Evolutionary conservation across 2,888 invertebrate species (phyloP).

Genomic region (Blastobasis lacticolella): DNA sequence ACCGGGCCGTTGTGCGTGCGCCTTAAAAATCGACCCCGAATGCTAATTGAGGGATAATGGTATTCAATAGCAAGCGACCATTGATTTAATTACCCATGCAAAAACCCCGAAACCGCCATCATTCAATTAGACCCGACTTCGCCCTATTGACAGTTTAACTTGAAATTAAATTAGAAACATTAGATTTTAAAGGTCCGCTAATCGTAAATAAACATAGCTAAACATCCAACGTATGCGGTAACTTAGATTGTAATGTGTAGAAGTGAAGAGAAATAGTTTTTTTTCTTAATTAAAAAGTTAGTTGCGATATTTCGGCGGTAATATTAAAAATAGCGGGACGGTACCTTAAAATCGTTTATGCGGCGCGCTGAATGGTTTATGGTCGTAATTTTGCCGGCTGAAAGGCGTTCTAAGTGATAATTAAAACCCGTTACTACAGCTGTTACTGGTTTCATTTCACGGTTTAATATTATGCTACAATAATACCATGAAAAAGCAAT

Average conservation of each 20-base stretch:
- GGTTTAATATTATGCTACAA: slow-evolving; percentile 47
- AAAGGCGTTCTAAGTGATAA: slow-evolving; percentile 67
- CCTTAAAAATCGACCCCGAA: slow-evolving; percentile 64
- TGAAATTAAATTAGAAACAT: no score
- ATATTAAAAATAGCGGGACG: slow-evolving; percentile 4
- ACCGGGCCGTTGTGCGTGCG: slow-evolving; percentile 32
- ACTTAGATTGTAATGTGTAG: no score
- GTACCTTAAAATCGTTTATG: slow-evolving; percentile 44
- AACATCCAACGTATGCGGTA: no score
- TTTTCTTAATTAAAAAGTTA: background rate
- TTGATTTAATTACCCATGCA: slow-evolving; percentile 48
- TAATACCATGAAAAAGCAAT: slow-evolving; percentile 41
- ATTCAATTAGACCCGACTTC: background rate
- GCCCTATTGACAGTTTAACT: no score
- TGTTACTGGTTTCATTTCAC: slow-evolving; percentile 58
- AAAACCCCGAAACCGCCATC: slow-evolving; percentile 24
- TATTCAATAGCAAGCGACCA: slow-evolving; percentile 53
- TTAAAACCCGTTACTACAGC: slow-evolving; percentile 67
- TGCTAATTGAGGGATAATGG: slow-evolving; percentile 67
- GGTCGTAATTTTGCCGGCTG: slow-evolving; percentile 58
- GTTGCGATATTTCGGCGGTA: background rate
- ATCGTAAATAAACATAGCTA: no score
- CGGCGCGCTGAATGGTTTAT: slow-evolving; percentile 47
- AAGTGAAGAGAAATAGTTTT: no score
- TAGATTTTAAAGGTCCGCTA: no score